phyloP scores from a whole-genome alignment of 1,140 invertebrate genomes.

The Scaptomyza graminum region DNA sequence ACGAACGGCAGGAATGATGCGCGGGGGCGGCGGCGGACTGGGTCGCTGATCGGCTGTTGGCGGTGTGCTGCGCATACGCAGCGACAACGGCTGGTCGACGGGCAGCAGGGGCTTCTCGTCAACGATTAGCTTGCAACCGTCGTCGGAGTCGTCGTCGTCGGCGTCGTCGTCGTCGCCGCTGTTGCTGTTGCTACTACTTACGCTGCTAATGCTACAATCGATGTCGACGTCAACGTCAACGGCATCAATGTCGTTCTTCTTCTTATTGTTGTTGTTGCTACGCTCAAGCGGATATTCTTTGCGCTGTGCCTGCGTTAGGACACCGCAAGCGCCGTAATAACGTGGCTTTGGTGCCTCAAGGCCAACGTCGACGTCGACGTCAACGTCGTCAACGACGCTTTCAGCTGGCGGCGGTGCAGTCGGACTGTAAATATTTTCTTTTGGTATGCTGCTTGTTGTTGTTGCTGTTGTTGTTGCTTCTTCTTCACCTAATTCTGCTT shows the following conservation, averaged over 20 bases:
- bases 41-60: slow-evolving; percentile 85
- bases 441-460: slow-evolving; percentile 61
- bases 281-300: slow-evolving; percentile 89
- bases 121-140: slow-evolving; percentile 81
- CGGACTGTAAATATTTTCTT: slow-evolving; percentile 51
- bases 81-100: slow-evolving; percentile 80
- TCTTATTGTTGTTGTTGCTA: slow-evolving; percentile 18
- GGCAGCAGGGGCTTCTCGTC: slow-evolving; percentile 84
- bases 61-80: slow-evolving; percentile 78
- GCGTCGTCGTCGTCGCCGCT: slow-evolving; percentile 66
- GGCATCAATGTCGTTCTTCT: neutral
- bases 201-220: slow-evolving; percentile 74
- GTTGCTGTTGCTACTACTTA: slow-evolving; percentile 21
- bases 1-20: slow-evolving; percentile 84
- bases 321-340: slow-evolving; percentile 87
- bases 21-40: slow-evolving; percentile 84
- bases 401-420: slow-evolving; percentile 7
- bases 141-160: slow-evolving; percentile 72
- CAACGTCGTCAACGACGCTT: slow-evolving; percentile 39
- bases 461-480: slow-evolving; percentile 31
- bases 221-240: slow-evolving; percentile 57
- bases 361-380: slow-evolving; percentile 57
- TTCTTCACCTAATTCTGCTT: slow-evolving; percentile 25
- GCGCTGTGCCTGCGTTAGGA: slow-evolving; percentile 90
- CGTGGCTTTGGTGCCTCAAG: slow-evolving; percentile 84